Base-by-base conservation (phyloP, 2,113 vertebrate genomes). In the Phoxinus phoxinus region DNA sequence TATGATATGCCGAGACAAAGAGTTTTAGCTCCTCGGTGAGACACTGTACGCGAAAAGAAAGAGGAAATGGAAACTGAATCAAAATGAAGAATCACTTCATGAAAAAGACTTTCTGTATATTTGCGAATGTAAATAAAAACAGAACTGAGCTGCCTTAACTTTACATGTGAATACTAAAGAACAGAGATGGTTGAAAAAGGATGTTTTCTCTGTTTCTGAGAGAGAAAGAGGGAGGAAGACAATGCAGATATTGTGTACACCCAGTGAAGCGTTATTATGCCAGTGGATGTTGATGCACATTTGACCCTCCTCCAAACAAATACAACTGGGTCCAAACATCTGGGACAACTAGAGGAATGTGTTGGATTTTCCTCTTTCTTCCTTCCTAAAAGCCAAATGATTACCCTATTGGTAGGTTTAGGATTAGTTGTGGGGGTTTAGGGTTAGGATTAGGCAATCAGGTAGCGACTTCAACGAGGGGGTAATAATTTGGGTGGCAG, bases 181-280 rank as follows among this genome's bases (percentile, higher is more conserved):
- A 73, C n/a, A 46, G 11, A 17, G n/a, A 41, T n/a, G 35, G n/a
- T 9, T 46, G 37, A 25, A 46, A 25, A 46, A 27, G 41, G 71
- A 73, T n/a, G 71, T 73, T 73, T 44, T 73, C n/a, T 27, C 71
- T 25, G 8, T 73, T 73, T 73, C 74, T 67, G n/a, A 74, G 80
- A 83, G 65, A 56, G 83, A 86, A 27, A n/a, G 41, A 83, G 61
- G 23, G 59, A 58, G 46, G 10, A 6, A 67, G 69, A 88, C 81
- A 88, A 87, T 86, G 86, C 59, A 58, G 61, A 86, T 71, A 86
- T 82, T 87, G 89, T 90, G 73, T 53, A 75, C 83, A 37, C 72
- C 65, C 74, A 25, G 87, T 46, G 73, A 80, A 78, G 59, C 48
- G 8, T 67, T 67, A 41, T 74, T 74, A 81, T 89, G 44, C 51